Evolutionary conservation across 2,113 vertebrate genomes (phyloP).

Genomic region (Boulengeromyrus knoepffleri): DNA sequence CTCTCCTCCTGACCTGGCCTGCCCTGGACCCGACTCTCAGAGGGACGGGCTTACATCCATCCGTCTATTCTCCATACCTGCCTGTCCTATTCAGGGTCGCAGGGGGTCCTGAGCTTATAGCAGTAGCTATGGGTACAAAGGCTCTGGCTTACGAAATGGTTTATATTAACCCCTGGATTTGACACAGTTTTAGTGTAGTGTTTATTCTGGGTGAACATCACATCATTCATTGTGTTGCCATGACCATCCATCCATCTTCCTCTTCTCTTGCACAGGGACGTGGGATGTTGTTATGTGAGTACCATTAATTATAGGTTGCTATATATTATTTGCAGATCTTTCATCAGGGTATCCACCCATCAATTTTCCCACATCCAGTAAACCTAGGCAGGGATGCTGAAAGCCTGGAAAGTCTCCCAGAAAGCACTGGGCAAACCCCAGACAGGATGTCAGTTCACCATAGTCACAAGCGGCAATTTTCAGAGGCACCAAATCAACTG

Average conservation of each 20-base stretch:
- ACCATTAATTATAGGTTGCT: neutral
- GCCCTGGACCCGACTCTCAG: neutral
- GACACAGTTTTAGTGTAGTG: neutral
- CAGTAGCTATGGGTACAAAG: neutral
- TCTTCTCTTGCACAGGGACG: neutral
- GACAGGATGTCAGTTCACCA: neutral
- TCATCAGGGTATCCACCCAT: neutral
- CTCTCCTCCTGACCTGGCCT: neutral
- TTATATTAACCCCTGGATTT: neutral
- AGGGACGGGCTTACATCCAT: neutral
- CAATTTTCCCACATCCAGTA: neutral
- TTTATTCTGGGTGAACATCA: neutral
- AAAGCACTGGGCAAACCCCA: neutral
- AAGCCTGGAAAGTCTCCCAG: neutral
- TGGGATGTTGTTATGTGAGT: neutral
- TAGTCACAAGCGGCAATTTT: neutral
- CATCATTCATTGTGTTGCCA: neutral
- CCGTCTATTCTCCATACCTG: neutral
- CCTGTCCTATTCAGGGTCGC: neutral
- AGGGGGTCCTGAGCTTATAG: neutral
- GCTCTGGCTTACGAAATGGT: neutral
- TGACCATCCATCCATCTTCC: neutral
- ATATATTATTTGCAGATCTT: neutral
- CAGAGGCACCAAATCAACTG: neutral
- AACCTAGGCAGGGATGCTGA: neutral